Base-by-base conservation (phyloP, 2,888 invertebrate genomes). In the Drosophila kambysellisi region DNA sequence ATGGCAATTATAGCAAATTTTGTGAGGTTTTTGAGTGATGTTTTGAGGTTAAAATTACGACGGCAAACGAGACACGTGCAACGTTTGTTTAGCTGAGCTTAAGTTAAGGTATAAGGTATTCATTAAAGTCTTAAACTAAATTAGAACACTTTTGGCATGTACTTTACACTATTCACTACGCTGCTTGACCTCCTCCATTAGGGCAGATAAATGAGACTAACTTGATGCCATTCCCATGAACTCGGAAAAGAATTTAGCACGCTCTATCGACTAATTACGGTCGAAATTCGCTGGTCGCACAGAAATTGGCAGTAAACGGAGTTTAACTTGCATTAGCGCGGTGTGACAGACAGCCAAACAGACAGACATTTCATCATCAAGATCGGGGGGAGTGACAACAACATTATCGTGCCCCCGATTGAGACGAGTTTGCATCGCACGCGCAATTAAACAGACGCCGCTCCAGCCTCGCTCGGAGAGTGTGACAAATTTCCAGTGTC, bases 291-390 rank as follows among this genome's bases (percentile, higher is more conserved):
- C 25, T 35, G 50, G 30, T 56, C 56, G 30, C 88, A 82, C 83
- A 79, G 74, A 87, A 88, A 87, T 87, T 85, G 82, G 88, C 85
- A 74, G 64, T 51, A 90, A 91, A 90, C 91, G 91, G 85, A 88
- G 88, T 91, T 91, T 88, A 91, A 87, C 90, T 90, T 79, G 76
- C 88, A 90, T 91, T 91, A 90, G 82, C 79, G 79, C 80, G 79
- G 86, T 81, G 82, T 83, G 91, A 82, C 25, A 15, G 46, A 20
- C 12, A 7, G n/a, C 9, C 9, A 35, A 12, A 39, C 39, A 41
- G 41, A 41, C n/a, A 25, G 25, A 46, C 88, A 91, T 88, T 87
- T 87, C 85, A 91, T 90, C 90, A 90, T 90, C 87, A 89, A 88
- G 83, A 84, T 85, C 82, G 52, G 65, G 66, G 65, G 37, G 43